phyloP scores from a whole-genome alignment of 1,140 invertebrate species.

The Drosophila kohkoa region DNA sequence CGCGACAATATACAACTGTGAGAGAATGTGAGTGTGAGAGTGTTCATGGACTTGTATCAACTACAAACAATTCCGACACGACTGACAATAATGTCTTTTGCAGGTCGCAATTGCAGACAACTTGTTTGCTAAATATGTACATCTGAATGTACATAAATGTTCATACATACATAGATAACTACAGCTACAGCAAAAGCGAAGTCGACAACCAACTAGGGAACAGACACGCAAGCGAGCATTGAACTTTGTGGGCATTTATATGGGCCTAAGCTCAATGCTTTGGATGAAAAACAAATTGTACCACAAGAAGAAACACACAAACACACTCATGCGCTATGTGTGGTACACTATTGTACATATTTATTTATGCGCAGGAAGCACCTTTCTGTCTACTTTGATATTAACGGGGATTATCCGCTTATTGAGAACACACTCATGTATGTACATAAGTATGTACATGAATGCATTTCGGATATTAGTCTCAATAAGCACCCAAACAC shows the following conservation, averaged over 20 bases:
- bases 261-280: constrained; percentile 4
- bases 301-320: constrained; percentile 10
- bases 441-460: not conserved
- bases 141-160: constrained; percentile 9
- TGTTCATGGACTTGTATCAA: constrained; percentile 1
- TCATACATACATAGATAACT: constrained; percentile 2
- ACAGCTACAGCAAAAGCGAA: constrained; percentile 10
- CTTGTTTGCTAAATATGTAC: constrained; percentile 17
- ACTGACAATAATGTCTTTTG: constrained; percentile 21
- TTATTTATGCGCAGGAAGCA: constrained; percentile 27
- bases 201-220: constrained; percentile 24
- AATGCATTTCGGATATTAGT: constrained; percentile 1
- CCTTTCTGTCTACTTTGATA: constrained; percentile 7
- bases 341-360: not conserved
- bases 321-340: not conserved
- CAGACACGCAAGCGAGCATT: constrained; percentile 35
- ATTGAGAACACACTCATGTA: not conserved
- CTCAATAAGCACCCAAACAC: constrained; percentile 1
- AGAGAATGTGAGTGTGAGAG: not conserved
- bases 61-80: constrained; percentile 13
- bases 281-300: constrained; percentile 22
- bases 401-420: constrained; percentile 15
- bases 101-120: constrained; percentile 22
- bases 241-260: constrained; percentile 36
- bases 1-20: constrained; percentile 3